Conservation (phyloP, 2,888 invertebrate species). For the Lepidochrysops patricia region DNA sequence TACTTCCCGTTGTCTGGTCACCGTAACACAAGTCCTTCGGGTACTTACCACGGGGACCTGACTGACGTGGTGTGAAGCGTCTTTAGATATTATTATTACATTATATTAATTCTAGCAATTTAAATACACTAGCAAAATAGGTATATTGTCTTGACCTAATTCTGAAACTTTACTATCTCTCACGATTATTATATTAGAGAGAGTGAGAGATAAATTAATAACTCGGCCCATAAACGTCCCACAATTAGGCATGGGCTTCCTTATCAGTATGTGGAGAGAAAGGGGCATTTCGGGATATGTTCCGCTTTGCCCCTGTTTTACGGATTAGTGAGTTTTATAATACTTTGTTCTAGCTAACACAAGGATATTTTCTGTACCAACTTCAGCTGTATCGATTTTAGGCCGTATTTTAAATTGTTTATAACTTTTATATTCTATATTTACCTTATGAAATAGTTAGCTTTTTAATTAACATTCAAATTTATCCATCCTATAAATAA, state of each 20-base stretch:
- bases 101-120: background rate
- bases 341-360: background rate
- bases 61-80: no score
- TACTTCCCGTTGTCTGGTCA: no score
- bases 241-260: slow-evolving; percentile 1
- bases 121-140: no score
- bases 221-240: background rate
- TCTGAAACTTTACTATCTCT: background rate
- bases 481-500: no score
- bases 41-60: no score
- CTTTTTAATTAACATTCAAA: no score
- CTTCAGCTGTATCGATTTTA: no score
- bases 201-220: background rate
- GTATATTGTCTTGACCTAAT: background rate
- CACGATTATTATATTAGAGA: background rate
- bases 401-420: no score
- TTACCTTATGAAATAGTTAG: no score
- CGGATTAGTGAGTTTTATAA: slow-evolving; percentile 2
- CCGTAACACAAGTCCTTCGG: no score
- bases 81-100: no score
- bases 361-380: background rate
- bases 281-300: background rate
- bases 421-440: no score
- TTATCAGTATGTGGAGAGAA: background rate
- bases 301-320: background rate